Base-by-base conservation (phyloP, 2,888 invertebrate species). In the Drosophila putrida region DNA sequence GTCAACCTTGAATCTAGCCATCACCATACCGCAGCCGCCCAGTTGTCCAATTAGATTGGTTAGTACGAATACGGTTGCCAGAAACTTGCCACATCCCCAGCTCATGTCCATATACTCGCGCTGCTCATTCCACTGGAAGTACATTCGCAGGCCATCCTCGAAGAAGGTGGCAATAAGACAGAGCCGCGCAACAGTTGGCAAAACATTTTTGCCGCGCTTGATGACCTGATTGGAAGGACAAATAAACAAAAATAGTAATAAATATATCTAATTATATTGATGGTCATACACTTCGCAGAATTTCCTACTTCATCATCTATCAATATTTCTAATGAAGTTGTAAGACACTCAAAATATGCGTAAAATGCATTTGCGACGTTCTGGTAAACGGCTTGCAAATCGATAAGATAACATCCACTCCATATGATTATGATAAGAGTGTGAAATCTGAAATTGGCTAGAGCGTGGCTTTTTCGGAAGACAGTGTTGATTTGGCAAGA, bases 61-160 rank as follows among this genome's bases (percentile, higher is more conserved):
- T 69, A 99, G 93, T 71, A 99, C 99, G 93, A 99, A 99, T 78
- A 98, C 83, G 13, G 98, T 97, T 53, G 98, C 98, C 70, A 99
- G 93, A 92, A 99, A 96, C 80, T 95, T 96, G 46, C 99, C 99
- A 93, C 99, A 98, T 47, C 96, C 96, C 99, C 99, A 99, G 11
- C 98, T 97, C 94, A 97, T 96, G 92, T 98, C 96, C 98, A 99
- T 99, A 92, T 98, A 99, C 92, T 98, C 98, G 44, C 98, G 94
- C 93, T 99, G 99, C 91, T 99, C 98, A 59, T 95, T 95, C 99
- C 99, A 99, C 93, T 99, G 99, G 90, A 98, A 96, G 96, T 98
- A 99, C 99, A 99, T 99, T 71, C 99, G 95, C 68, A 99, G 94
- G 1, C 99, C 99, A 94, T 99, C 99, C 93, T 99, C 99, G 73